Base-by-base conservation (phyloP, 2,113 vertebrate species). In the Fukomys damarensis region DNA sequence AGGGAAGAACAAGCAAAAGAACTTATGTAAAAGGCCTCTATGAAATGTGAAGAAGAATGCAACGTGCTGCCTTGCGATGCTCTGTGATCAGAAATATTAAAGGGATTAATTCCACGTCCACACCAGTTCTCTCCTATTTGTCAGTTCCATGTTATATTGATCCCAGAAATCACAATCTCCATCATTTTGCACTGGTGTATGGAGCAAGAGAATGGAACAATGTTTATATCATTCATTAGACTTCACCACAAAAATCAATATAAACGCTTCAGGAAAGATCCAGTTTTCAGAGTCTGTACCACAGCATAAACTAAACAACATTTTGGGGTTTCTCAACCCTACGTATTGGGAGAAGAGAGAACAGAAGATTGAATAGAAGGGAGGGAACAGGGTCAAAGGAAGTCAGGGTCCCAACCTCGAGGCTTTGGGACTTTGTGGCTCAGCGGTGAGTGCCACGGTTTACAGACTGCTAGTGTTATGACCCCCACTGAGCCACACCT, bases 191-290 rank as follows among this genome's bases (percentile, higher is more conserved):
- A 13, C 13, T 41, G 66, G 86, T 93, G 74, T 91, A 80, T 7
- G 24, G 79, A 30, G 35, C 0, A 41, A n/a, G 22, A 12, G 16
- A 58, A 52, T 19, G n/a, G 59, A 2, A 16, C 3, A 8, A 9
- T 16, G 49, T 46, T 13, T 32, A 1, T 59, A 7, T 59, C 66
- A 24, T 43, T 59, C 87, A 19, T 77, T 63, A 76, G 11, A 22
- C n/a, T 85, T 68, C 38, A 13, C 68, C 74, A 65, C 61, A 82
- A 79, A 79, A 96, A 89, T 92, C 91, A 68, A 70, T 95, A 92
- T 10, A 49, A 76, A 61, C 54, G 20, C 41, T 87, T 77, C 56
- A 20, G 74, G 76, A 89, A 83, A n/a, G 13, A 92, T 70, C 63
- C 88, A 38, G 16, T 90, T 66, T 65, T 83, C 76, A 79, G 66